Evolutionary conservation across 2,797 vertebrate species (phyloP).

Genomic region (Eupleurogrammus muticus): DNA sequence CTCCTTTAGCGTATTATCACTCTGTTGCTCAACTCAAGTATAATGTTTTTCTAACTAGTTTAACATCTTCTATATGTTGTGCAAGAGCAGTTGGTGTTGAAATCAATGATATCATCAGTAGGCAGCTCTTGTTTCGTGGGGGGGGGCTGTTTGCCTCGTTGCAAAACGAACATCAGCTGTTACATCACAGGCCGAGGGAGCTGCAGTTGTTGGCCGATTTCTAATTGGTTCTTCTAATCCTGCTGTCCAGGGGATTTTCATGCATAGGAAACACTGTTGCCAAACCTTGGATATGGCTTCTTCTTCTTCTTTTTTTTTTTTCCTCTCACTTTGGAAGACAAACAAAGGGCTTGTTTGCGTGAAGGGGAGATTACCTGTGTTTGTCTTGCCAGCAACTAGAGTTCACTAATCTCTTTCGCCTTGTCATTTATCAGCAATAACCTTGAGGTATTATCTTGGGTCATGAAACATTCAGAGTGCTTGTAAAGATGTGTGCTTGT

Average conservation of each 20-base stretch:
- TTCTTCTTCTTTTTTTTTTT: neutral
- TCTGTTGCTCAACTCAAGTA: neutral
- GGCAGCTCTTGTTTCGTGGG: slow-evolving; percentile 28
- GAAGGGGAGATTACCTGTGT: slow-evolving; percentile 48
- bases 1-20: neutral
- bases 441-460: slow-evolving; percentile 17
- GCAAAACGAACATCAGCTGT: slow-evolving; percentile 30
- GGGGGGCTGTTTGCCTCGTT: slow-evolving; percentile 26
- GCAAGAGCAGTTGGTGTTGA: slow-evolving; percentile 22
- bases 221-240: slow-evolving; percentile 61
- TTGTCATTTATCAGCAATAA: slow-evolving; percentile 29
- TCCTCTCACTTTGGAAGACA: slow-evolving; percentile 33
- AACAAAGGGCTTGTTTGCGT: slow-evolving; percentile 49
- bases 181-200: slow-evolving; percentile 3
- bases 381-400: slow-evolving; percentile 29
- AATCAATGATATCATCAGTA: slow-evolving; percentile 39
- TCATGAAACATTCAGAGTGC: neutral
- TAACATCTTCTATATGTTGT: slow-evolving; percentile 27
- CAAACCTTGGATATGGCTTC: slow-evolving; percentile 15
- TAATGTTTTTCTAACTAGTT: neutral
- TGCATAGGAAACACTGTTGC: slow-evolving; percentile 43
- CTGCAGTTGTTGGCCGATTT: slow-evolving; percentile 35
- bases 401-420: slow-evolving; percentile 28
- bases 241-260: slow-evolving; percentile 32
- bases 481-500: neutral